Base-by-base conservation (phyloP, 2,888 invertebrate genomes). In the Sminthurides aquaticus region DNA sequence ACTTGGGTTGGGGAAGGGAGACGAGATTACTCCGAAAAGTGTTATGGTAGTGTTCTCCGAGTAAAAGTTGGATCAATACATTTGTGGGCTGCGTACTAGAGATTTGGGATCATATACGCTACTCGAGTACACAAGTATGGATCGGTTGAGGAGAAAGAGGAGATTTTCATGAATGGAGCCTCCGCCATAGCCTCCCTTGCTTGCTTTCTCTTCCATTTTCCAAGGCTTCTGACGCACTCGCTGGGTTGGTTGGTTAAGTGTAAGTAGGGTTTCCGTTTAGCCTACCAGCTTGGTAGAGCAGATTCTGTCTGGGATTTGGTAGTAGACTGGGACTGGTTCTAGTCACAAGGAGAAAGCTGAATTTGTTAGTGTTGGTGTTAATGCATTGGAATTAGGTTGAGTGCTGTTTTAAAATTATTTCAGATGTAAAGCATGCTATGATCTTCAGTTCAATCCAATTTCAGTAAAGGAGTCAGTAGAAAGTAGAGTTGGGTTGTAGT, bases 1-100 rank as follows among this genome's bases (percentile, higher is more conserved):
- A n/a, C n/a, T n/a, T n/a, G n/a, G n/a, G 43, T 34, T 5, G 43
- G 8, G 15, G 43, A 34, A 5, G 43, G 43, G 43, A 5, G 43
- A 34, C 43, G 43, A 34, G 43, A 11, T 34, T 34, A 34, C 43
- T 34, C 43, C 15, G 43, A 5, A 34, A 34, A 34, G 43, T 34
- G 43, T 34, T 34, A 34, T 34, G 43, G 43, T 34, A 34, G 15
- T 24, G n/a, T 22, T 25, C 55, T 55, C 55, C 55, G 43, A 34
- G 43, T 34, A 34, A 5, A 15, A 15, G 8, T 34, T 11, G 43
- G 43, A 34, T 34, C 43, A 15, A 34, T 34, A 34, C 43, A 34
- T 11, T 34, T 34, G 43, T 34, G 8, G 43, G 15, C 43, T 34
- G 43, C 43, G 43, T 34, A 15, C 43, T 34, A 34, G 15, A 34